phyloP scores from a whole-genome alignment of 2,113 vertebrate genomes.

The Brachypodius melanocephalos region DNA sequence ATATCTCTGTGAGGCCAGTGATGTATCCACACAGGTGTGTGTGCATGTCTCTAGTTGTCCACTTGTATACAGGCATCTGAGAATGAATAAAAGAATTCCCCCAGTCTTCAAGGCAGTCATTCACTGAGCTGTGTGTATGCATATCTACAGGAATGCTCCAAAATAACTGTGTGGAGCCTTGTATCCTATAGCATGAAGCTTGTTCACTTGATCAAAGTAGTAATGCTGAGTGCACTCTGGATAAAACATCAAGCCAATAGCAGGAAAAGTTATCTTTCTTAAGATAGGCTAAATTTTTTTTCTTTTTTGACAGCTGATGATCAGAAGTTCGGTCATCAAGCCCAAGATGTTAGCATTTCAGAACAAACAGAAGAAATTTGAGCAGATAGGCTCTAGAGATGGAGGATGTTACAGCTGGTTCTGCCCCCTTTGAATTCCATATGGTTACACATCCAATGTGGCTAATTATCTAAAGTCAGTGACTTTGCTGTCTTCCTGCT shows the following conservation, averaged over 20 bases:
- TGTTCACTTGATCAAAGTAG: background rate
- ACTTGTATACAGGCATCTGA: background rate
- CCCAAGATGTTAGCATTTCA: background rate
- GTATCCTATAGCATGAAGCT: background rate
- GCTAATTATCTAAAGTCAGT: background rate
- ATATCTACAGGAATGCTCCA: background rate
- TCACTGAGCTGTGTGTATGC: background rate
- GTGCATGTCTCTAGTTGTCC: too few species aligned
- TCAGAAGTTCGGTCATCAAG: background rate
- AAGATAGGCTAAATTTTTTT: background rate
- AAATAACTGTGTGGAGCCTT: background rate
- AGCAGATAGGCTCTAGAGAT: background rate
- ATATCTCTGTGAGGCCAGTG: background rate
- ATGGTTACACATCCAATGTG: too few species aligned
- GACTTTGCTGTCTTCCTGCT: background rate
- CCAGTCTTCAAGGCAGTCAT: background rate
- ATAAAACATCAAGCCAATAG: background rate
- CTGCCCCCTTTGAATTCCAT: background rate
- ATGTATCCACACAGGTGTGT: accelerated
- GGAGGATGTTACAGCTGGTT: background rate
- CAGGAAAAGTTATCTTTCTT: background rate
- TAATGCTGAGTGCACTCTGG: background rate
- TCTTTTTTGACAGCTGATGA: background rate
- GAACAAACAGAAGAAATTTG: background rate
- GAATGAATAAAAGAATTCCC: background rate